These are phyloP conservation scores for Megaustenia siamemsis DNA, from an alignment of 2,888 invertebrate genomes.

Conservation along the genomic window DNA sequence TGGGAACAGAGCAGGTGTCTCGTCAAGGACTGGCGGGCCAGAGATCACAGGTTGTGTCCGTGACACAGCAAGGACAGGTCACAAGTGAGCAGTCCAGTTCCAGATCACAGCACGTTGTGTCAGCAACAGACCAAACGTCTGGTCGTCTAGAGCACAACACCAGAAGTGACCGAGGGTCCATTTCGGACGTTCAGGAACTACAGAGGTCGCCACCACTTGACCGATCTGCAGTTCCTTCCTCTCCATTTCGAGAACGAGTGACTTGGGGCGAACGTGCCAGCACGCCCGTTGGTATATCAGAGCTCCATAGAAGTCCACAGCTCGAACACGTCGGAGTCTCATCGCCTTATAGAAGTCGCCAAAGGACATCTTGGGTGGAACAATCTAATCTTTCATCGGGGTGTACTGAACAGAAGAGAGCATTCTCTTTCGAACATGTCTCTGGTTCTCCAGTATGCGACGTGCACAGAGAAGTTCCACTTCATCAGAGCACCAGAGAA, in stretches of 20 bases:
- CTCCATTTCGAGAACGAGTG: constrained; percentile 46
- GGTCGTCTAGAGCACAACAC: constrained; percentile 23
- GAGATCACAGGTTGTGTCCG: constrained; percentile 40
- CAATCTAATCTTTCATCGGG: constrained; percentile 39
- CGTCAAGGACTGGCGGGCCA: constrained; percentile 21
- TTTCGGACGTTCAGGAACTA: constrained; percentile 24
- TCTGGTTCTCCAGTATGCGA: constrained; percentile 41
- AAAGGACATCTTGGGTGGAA: constrained; percentile 52
- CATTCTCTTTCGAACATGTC: constrained; percentile 48
- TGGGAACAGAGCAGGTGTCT: constrained; percentile 35
- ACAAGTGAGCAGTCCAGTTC: constrained; percentile 40
- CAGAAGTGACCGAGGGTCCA: constrained; percentile 39
- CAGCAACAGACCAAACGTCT: constrained; percentile 14
- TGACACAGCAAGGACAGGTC: constrained; percentile 48
- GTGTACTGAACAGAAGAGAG: constrained; percentile 43
- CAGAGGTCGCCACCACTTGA: constrained; percentile 39
- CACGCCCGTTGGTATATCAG: constrained; percentile 41
- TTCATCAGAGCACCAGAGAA: constrained; percentile 40
- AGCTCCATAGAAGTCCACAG: constrained; percentile 46
- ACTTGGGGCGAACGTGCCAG: constrained; percentile 47
- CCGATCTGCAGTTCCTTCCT: constrained; percentile 37
- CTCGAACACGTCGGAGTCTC: constrained; percentile 31
- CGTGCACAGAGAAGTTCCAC: constrained; percentile 39
- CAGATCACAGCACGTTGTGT: constrained; percentile 35
- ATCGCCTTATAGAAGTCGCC: constrained; percentile 46